phyloP scores from a whole-genome alignment of 2,888 invertebrate species.

The Parnassius mnemosyne region DNA sequence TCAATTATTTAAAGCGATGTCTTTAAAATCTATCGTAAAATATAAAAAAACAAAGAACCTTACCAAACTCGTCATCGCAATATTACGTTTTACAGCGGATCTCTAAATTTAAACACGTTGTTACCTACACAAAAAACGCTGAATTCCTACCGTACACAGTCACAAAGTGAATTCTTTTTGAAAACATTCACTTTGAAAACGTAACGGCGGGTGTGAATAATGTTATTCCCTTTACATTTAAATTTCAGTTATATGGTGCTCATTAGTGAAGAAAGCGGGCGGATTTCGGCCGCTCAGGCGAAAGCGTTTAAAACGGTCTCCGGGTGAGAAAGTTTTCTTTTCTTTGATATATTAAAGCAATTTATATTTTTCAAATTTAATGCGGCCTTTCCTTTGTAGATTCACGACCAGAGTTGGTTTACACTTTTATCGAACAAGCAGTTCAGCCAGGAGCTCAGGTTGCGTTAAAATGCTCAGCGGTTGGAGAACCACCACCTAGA shows the following conservation, averaged over 20 bases:
- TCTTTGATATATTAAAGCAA: conserved; percentile 15
- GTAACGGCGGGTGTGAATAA: conserved; percentile 29
- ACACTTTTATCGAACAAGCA: conserved; percentile 90
- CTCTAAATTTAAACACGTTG: conserved; percentile 12
- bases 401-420: conserved; percentile 89
- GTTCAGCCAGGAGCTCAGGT: conserved; percentile 85
- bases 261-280: conserved; percentile 58
- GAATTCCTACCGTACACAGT: conserved; percentile 1
- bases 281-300: conserved; percentile 55
- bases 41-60: conserved; percentile 3
- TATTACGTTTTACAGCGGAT: conserved; percentile 3
- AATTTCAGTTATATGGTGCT: conserved; percentile 65
- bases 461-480: conserved; percentile 92
- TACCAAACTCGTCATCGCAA: background rate
- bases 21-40: background rate
- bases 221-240: conserved; percentile 37
- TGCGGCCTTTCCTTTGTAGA: conserved; percentile 24
- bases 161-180: conserved; percentile 18
- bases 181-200: conserved; percentile 18
- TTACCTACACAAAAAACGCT: conserved; percentile 2
- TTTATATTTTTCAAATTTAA: conserved; percentile 33
- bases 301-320: conserved; percentile 66
- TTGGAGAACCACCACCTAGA: conserved; percentile 91
- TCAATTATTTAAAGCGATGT: too few relatives aligned
- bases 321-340: conserved; percentile 55